Conservation (phyloP, 2,888 invertebrate species). For the Diplolepis rosae region DNA sequence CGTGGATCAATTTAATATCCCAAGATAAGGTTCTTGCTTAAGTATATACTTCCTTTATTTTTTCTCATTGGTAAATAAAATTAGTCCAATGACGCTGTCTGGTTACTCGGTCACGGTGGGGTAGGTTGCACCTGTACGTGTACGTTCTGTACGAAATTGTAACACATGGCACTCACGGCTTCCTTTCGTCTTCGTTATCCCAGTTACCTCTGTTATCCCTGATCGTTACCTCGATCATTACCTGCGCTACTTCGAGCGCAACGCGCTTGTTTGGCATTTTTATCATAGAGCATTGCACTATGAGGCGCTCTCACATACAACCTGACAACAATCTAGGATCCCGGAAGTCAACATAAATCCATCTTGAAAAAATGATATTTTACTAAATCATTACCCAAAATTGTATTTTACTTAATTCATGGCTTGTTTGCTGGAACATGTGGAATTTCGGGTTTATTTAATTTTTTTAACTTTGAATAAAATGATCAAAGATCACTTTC, state of each 20-base stretch:
- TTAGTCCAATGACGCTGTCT: conserved; percentile 31
- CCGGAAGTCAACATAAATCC: not conserved
- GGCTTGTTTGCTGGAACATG: too few relatives aligned
- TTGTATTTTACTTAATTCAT: not conserved
- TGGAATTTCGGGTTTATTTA: too few relatives aligned
- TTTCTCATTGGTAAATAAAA: conserved; percentile 22
- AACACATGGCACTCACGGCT: conserved; percentile 29
- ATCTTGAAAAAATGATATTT: not conserved
- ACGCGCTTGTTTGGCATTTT: conserved; percentile 9
- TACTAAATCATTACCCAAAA: not conserved
- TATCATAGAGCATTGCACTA: not conserved
- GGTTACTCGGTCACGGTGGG: conserved; percentile 68
- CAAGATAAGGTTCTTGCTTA: conserved; percentile 18
- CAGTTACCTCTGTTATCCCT: conserved; percentile 4
- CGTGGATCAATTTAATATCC: conserved; percentile 15
- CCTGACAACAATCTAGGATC: not conserved
- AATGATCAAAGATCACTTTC: too few relatives aligned
- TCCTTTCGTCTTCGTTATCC: conserved; percentile 26
- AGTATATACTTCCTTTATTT: conserved; percentile 3
- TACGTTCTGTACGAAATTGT: conserved; percentile 46
- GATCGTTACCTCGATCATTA: conserved; percentile 27
- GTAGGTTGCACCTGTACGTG: conserved; percentile 68
- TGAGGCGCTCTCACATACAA: not conserved
- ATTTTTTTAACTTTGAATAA: too few relatives aligned
- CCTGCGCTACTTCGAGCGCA: conserved; percentile 21